Conservation (phyloP, 2,113 vertebrate species). For the Centropus bengalensis region DNA sequence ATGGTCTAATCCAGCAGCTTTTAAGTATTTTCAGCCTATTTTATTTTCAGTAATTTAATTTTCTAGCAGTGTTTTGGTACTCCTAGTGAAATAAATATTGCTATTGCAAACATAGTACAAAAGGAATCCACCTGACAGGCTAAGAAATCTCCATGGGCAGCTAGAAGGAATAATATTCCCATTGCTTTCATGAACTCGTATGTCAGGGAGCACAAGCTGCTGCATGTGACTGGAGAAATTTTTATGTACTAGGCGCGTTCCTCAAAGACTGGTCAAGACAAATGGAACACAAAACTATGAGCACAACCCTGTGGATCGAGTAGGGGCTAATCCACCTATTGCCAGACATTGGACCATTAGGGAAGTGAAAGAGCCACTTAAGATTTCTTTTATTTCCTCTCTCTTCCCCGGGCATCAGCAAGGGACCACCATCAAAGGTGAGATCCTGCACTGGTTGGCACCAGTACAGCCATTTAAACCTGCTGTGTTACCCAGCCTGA, state of each 20-base stretch:
- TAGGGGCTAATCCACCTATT: background rate
- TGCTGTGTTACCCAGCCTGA: background rate
- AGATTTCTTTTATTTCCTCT: background rate
- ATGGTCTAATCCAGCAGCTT: background rate
- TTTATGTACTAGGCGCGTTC: background rate
- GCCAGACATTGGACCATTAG: background rate
- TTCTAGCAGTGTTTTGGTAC: background rate
- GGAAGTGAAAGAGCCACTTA: background rate
- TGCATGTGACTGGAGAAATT: background rate
- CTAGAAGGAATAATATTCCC: background rate
- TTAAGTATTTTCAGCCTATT: background rate
- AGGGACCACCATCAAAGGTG: fast-evolving
- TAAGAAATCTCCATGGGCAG: slow-evolving; percentile 5
- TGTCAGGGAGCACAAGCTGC: background rate
- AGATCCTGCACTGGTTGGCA: background rate
- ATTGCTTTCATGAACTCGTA: background rate
- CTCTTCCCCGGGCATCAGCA: background rate
- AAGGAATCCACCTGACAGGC: background rate
- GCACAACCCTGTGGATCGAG: background rate
- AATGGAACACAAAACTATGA: background rate
- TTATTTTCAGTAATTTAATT: background rate
- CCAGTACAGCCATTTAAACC: background rate
- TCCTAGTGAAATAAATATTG: background rate
- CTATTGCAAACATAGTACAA: background rate
- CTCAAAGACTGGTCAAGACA: background rate